Conservation (phyloP, 2,113 vertebrate species). For the Lota lota region DNA sequence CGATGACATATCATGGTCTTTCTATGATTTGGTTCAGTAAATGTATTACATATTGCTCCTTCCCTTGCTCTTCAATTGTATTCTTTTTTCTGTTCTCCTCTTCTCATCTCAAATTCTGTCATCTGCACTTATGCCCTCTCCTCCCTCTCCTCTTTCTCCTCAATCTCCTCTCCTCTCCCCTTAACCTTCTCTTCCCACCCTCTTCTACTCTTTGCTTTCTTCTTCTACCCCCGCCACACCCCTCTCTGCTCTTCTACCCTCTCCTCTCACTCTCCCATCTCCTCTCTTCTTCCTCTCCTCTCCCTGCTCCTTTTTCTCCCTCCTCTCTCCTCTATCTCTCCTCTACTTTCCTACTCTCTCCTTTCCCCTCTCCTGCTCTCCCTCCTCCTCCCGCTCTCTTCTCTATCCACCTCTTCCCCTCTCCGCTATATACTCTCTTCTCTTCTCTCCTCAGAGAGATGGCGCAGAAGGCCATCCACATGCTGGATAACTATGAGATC, state of each 20-base stretch:
- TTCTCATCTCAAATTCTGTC: background rate
- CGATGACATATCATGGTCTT: too few species aligned
- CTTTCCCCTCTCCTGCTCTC: background rate
- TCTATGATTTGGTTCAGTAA: background rate
- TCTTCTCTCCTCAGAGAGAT: constrained; percentile 73
- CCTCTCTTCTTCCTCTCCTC: background rate
- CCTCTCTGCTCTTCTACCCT: background rate
- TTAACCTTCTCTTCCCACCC: background rate
- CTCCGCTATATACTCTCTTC: background rate
- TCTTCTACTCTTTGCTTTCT: background rate
- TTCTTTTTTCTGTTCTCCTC: background rate
- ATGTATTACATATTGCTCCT: background rate
- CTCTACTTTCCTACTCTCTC: background rate
- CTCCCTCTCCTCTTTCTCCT: background rate
- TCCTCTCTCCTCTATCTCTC: background rate
- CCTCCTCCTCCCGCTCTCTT: background rate
- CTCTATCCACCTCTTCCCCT: background rate
- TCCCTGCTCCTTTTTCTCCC: background rate
- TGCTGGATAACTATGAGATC: constrained; percentile 90
- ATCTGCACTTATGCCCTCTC: background rate
- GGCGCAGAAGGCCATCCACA: constrained; percentile 85
- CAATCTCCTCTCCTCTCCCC: background rate
- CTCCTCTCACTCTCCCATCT: background rate
- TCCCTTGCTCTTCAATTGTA: too few species aligned
- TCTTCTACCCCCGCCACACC: background rate